Percentiles rank a stretch among this genome's conserved stretches.
Evolutionary conservation across 2,888 invertebrate genomes (phyloP).

Genomic region (Mechanitis messenoides): DNA sequence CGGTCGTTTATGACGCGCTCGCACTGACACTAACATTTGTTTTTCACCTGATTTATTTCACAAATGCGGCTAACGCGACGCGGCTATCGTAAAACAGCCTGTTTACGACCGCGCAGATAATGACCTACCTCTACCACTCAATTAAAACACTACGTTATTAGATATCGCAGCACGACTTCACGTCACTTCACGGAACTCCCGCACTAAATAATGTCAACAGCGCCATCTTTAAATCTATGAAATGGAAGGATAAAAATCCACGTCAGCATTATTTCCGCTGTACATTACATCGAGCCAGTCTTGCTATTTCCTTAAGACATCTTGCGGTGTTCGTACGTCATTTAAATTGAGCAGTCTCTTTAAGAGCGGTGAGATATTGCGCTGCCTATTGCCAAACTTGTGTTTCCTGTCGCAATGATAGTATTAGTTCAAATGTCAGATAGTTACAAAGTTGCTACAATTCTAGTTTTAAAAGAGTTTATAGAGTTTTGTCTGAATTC

Average conservation of each 20-base stretch:
- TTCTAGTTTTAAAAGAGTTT: not conserved
- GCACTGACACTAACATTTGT: constrained; percentile 60
- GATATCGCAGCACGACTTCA: constrained; percentile 28
- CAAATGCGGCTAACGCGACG: constrained; percentile 41
- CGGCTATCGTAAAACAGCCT: constrained; percentile 48
- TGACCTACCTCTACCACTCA: constrained; percentile 43
- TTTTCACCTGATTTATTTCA: constrained; percentile 60
- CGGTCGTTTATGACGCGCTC: constrained; percentile 57
- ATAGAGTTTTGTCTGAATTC: not conserved
- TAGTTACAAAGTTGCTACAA: not conserved
- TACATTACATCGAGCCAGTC: no score
- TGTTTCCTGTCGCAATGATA: no score
- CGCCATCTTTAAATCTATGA: constrained; percentile 22
- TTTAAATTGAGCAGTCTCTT: constrained; percentile 20
- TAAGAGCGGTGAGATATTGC: constrained; percentile 11
- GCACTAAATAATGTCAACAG: constrained; percentile 28
- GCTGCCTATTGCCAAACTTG: no score
- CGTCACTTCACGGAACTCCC: constrained; percentile 19
- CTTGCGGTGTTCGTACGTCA: constrained; percentile 24
- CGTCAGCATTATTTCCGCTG: not conserved
- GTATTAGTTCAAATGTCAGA: no score
- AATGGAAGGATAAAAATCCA: constrained; percentile 28
- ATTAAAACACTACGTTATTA: constrained; percentile 40
- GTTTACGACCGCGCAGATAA: constrained; percentile 48
- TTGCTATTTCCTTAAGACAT: constrained; percentile 32